Percentiles rank a stretch among this genome's conserved stretches.
Conservation (phyloP, 2,113 vertebrate genomes). For the Diglossa brunneiventris region DNA sequence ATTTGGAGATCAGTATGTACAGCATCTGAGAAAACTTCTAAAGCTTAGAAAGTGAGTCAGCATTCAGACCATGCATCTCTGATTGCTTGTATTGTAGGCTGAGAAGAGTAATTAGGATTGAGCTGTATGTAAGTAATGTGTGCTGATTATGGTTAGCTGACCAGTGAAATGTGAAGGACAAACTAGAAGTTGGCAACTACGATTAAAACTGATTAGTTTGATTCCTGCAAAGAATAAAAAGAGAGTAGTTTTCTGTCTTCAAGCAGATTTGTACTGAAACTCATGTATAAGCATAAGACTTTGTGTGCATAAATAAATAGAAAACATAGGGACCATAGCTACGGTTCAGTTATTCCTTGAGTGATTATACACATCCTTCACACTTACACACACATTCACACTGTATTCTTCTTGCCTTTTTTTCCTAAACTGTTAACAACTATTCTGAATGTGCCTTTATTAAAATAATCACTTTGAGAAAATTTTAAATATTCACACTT, state of each 20-base stretch:
- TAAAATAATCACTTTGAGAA: not conserved
- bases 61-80: not conserved
- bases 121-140: constrained; percentile 44
- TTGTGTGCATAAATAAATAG: not conserved
- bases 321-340: not conserved
- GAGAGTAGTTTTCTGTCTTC: not conserved
- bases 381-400: not conserved
- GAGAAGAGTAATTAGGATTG: constrained; percentile 62
- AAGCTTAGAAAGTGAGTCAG: constrained; percentile 35
- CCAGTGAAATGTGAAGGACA: constrained; percentile 82
- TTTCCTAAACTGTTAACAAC: not conserved
- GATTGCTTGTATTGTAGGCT: constrained; percentile 38
- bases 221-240: not conserved
- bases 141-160: constrained; percentile 70
- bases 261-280: not conserved
- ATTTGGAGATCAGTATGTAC: not conserved
- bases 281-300: not conserved
- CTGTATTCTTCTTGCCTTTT: not conserved
- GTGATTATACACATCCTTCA: not conserved
- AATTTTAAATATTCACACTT: not conserved
- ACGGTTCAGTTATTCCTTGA: not conserved
- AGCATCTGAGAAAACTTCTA: not conserved
- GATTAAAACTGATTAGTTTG: constrained; percentile 42
- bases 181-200: constrained; percentile 65
- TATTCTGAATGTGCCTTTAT: not conserved